Conservation (phyloP, 2,113 vertebrate genomes). For the Pelvicachromis taeniatus region DNA sequence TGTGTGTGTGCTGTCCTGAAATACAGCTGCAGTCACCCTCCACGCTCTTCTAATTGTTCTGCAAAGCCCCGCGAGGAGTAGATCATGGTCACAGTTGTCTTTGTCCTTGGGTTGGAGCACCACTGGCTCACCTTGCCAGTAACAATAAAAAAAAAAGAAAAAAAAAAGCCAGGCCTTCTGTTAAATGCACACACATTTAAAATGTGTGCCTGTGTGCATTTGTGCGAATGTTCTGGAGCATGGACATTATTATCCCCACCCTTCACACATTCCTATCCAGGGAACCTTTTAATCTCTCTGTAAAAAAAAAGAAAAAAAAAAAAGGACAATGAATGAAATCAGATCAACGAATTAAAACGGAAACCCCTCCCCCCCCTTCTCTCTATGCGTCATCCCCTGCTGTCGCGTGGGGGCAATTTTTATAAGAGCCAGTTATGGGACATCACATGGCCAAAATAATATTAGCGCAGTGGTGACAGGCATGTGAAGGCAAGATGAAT, state of each 20-base stretch:
- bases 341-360: slow-evolving; percentile 10
- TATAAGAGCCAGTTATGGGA: slow-evolving; percentile 72
- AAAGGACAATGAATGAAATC: slow-evolving; percentile 45
- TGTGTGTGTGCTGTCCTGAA: slow-evolving; percentile 19
- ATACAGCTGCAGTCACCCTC: slow-evolving; percentile 54
- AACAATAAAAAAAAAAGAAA: slow-evolving; percentile 31
- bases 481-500: slow-evolving; percentile 64
- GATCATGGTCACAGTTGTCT: slow-evolving; percentile 46
- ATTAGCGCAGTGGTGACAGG: slow-evolving; percentile 66
- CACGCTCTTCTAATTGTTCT: slow-evolving; percentile 65
- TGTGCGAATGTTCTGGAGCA: slow-evolving; percentile 38
- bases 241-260: slow-evolving; percentile 74
- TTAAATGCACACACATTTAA: slow-evolving; percentile 20
- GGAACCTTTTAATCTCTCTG: slow-evolving; percentile 63
- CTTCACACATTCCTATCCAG: slow-evolving; percentile 64
- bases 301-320: slow-evolving; percentile 51
- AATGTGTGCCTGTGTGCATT: not conserved
- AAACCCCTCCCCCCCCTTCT: not conserved
- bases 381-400: slow-evolving; percentile 34
- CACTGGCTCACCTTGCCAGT: slow-evolving; percentile 55
- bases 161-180: slow-evolving; percentile 44
- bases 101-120: slow-evolving; percentile 75
- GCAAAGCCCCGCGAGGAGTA: slow-evolving; percentile 51
- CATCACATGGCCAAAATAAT: slow-evolving; percentile 67
- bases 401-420: slow-evolving; percentile 68